A percentile compares a stretch with the other conserved stretches of the same genome.
These are phyloP conservation scores for Pelobates fuscus DNA, from an alignment of 2,113 vertebrate genomes.

Conservation along the genomic window DNA sequence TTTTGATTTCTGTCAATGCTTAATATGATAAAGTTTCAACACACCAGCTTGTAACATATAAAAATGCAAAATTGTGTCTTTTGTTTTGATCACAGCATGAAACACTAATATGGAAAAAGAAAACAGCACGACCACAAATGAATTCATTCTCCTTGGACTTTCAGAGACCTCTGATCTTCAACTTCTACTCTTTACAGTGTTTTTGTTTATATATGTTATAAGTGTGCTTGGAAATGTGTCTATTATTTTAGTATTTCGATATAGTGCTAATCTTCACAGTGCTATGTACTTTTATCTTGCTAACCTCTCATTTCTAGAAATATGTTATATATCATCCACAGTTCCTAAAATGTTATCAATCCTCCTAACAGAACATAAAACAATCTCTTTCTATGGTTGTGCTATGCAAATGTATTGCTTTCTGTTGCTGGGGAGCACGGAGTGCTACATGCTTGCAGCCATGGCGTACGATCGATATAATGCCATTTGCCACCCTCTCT, in stretches of 20 bases:
- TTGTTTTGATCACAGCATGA: too few relatives aligned
- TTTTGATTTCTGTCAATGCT: too few relatives aligned
- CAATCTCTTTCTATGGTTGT: constrained; percentile 23
- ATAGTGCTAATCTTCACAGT: constrained; percentile 5
- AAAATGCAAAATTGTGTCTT: too few relatives aligned
- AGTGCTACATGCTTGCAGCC: constrained; percentile 28
- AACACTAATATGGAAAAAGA: background rate
- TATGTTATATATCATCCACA: constrained; percentile 26
- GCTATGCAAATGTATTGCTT: constrained; percentile 20
- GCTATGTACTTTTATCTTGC: constrained; percentile 36
- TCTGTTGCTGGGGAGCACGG: constrained; percentile 6
- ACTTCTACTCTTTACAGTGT: constrained; percentile 18
- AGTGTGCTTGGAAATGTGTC: constrained; percentile 10
- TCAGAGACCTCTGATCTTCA: background rate
- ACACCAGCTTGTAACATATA: too few relatives aligned
- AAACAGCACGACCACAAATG: background rate
- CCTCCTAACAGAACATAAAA: background rate
- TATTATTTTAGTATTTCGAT: constrained; percentile 22
- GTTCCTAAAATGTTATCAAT: constrained; percentile 13
- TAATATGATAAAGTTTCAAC: too few relatives aligned
- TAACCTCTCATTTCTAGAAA: constrained; percentile 35
- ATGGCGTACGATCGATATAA: constrained; percentile 42
- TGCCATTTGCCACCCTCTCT: constrained; percentile 34
- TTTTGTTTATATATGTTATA: constrained; percentile 20
- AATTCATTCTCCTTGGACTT: constrained; percentile 20